These are phyloP conservation scores for Athrips mouffetella DNA, from an alignment of 2,888 invertebrate species.

Conservation along the genomic window DNA sequence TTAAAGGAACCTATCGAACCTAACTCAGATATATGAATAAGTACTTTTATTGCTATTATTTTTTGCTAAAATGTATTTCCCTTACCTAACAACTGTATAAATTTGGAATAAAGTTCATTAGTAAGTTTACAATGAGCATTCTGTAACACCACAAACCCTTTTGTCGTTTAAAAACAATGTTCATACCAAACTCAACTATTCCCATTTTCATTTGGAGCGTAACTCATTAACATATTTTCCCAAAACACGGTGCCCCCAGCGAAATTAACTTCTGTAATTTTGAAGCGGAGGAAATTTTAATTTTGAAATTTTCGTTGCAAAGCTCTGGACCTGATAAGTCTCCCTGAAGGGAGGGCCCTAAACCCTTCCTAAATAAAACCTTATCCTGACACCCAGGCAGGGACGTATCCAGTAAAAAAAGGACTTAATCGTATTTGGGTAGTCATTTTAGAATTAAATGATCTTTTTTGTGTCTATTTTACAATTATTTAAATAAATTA, in stretches of 20 bases:
- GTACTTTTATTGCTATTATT: too few relatives aligned
- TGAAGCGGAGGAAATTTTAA: slow-evolving; percentile 17
- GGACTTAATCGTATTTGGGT: not conserved
- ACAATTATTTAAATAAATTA: too few relatives aligned
- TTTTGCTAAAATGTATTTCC: too few relatives aligned
- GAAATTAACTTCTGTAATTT: slow-evolving; percentile 11
- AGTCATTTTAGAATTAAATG: too few relatives aligned
- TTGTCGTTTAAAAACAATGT: too few relatives aligned
- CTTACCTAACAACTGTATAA: too few relatives aligned
- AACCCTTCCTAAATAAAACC: slow-evolving; percentile 11
- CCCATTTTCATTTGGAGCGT: not conserved
- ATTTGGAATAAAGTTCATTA: too few relatives aligned
- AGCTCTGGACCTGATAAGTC: slow-evolving; percentile 41
- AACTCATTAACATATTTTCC: slow-evolving; percentile 8
- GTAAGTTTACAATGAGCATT: too few relatives aligned
- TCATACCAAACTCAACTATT: not conserved
- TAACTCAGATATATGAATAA: too few relatives aligned
- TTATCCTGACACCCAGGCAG: slow-evolving; percentile 7
- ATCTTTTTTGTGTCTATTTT: too few relatives aligned
- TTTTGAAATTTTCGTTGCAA: slow-evolving; percentile 27
- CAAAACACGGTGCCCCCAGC: slow-evolving; percentile 2
- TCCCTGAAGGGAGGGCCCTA: slow-evolving; percentile 28
- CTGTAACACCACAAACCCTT: not conserved
- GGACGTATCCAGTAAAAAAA: not conserved
- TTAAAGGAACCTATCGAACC: too few relatives aligned